These are phyloP conservation scores for Drosophila flavopinicola DNA, from an alignment of 2,888 invertebrate species.

Conservation along the genomic window DNA sequence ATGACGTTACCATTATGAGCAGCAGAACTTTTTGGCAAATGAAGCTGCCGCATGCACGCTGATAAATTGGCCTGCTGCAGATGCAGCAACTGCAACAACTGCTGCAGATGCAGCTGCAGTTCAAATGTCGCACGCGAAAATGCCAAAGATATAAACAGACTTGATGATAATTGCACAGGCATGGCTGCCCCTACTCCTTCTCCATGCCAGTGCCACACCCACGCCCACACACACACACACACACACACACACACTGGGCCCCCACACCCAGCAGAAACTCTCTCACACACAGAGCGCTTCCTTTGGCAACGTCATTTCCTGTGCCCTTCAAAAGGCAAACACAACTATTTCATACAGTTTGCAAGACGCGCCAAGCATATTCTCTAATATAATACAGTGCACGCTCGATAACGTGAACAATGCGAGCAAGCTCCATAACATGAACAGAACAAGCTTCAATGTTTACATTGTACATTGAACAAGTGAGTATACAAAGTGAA, in stretches of 20 bases:
- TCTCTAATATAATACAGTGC: no score
- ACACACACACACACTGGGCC: slow-evolving; percentile 22
- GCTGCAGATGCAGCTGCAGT: slow-evolving; percentile 30
- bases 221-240: slow-evolving; percentile 56
- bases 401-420: no score
- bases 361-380: neutral
- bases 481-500: no score
- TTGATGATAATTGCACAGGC: slow-evolving; percentile 49
- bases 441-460: no score
- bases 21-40: slow-evolving; percentile 32
- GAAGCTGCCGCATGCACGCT: slow-evolving; percentile 32
- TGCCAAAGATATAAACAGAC: slow-evolving; percentile 46
- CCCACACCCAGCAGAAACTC: slow-evolving; percentile 37
- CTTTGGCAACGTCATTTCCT: slow-evolving; percentile 51
- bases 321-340: slow-evolving; percentile 23
- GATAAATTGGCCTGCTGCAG: slow-evolving; percentile 28
- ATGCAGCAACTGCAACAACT: slow-evolving; percentile 1
- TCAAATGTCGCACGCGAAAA: slow-evolving; percentile 54
- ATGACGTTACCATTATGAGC: slow-evolving; percentile 44
- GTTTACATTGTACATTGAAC: no score
- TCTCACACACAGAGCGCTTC: slow-evolving; percentile 33
- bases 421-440: no score
- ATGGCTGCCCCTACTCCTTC: neutral
- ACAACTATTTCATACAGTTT: slow-evolving; percentile 6
- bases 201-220: slow-evolving; percentile 56